phyloP scores from a whole-genome alignment of 2,113 vertebrate genomes.

The Plotosus lineatus region DNA sequence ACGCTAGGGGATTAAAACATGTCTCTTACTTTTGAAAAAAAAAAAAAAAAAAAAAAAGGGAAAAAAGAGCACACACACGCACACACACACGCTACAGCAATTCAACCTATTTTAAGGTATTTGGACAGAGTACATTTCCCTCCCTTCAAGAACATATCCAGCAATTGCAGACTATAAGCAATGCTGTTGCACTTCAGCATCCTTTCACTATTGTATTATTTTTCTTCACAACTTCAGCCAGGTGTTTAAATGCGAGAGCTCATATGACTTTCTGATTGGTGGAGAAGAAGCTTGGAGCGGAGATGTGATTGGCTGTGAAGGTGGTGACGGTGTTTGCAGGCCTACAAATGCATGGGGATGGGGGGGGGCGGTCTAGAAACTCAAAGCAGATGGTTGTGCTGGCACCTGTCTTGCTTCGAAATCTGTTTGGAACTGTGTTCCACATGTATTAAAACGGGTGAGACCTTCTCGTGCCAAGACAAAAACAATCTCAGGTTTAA shows the following conservation, averaged over 20 bases:
- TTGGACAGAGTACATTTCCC: background rate
- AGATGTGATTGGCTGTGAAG: slow-evolving; percentile 5
- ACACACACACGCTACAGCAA: background rate
- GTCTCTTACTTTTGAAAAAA: background rate
- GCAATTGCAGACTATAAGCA: background rate
- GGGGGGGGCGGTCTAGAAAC: no score
- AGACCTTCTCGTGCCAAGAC: slow-evolving; percentile 68
- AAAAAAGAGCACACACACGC: no score
- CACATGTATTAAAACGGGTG: slow-evolving; percentile 71
- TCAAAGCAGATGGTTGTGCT: slow-evolving; percentile 79
- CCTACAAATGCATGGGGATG: slow-evolving; percentile 55
- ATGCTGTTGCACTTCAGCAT: background rate
- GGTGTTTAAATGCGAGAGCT: slow-evolving; percentile 53
- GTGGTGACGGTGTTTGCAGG: slow-evolving; percentile 43
- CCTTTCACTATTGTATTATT: slow-evolving; percentile 15
- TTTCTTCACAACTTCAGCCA: slow-evolving; percentile 46
- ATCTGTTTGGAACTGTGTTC: slow-evolving; percentile 80
- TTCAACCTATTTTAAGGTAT: background rate
- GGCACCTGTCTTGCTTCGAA: slow-evolving; percentile 75
- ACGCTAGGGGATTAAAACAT: background rate
- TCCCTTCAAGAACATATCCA: background rate
- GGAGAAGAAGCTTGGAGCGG: slow-evolving; percentile 38
- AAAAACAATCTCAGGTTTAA: slow-evolving; percentile 69
- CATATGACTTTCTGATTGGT: slow-evolving; percentile 57
- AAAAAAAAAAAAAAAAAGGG: no score